A percentile compares a stretch with the other conserved stretches of the same genome.
phyloP scores from a whole-genome alignment of 2,888 invertebrate genomes.

The Plutella xylostella region DNA sequence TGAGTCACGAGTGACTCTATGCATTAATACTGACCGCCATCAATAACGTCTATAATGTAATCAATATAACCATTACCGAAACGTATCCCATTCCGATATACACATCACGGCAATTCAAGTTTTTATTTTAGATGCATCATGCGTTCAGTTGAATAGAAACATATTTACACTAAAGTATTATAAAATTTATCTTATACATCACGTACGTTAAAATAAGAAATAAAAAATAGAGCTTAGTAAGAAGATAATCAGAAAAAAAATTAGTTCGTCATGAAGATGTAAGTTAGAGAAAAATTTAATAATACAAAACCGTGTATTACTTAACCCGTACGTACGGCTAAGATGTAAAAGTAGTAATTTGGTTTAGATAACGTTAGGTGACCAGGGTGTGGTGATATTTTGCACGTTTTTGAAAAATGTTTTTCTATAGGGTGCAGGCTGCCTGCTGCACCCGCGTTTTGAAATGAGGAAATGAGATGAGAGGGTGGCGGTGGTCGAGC shows the following conservation, averaged over 20 bases:
- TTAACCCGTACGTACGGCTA: conserved; percentile 54
- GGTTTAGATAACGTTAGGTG: conserved; percentile 67
- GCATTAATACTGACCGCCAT: conserved; percentile 3
- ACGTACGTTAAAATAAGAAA: conserved; percentile 53
- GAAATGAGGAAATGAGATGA: conserved; percentile 38
- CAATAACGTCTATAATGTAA: background rate
- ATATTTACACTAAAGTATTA: conserved; percentile 63
- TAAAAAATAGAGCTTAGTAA: conserved; percentile 68
- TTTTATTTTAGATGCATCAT: conserved; percentile 47
- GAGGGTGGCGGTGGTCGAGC: conserved; percentile 13
- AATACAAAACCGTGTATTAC: conserved; percentile 53
- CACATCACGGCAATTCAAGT: conserved; percentile 23
- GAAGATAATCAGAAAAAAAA: conserved; percentile 54
- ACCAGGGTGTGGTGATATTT: conserved; percentile 71
- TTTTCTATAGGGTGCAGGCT: conserved; percentile 62
- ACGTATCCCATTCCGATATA: conserved; percentile 28
- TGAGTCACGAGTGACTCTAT: no score
- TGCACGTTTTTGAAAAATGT: conserved; percentile 69
- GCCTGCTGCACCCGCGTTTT: conserved; percentile 46
- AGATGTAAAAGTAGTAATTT: conserved; percentile 60
- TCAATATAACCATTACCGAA: no score
- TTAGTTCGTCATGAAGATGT: conserved; percentile 54
- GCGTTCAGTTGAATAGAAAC: conserved; percentile 42
- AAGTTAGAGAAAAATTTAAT: conserved; percentile 57
- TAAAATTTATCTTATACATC: conserved; percentile 61